Percentiles rank a stretch among this genome's conserved stretches.
phyloP scores from a whole-genome alignment of 2,113 vertebrate genomes.

The Ictalurus punctatus region DNA sequence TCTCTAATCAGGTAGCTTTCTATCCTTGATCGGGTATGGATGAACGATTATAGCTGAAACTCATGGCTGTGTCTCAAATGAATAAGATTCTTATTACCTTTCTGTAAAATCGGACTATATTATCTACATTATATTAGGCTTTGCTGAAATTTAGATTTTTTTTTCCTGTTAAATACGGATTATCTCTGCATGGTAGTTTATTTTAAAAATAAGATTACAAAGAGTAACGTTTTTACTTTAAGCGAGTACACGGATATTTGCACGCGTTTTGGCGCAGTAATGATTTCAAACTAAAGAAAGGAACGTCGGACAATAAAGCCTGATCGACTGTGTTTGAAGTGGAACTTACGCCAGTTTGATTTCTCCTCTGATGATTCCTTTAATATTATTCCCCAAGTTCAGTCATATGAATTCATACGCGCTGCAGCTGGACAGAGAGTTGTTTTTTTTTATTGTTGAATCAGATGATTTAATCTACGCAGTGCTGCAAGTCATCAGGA shows the following conservation, averaged over 20 bases:
- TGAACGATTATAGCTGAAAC: neutral
- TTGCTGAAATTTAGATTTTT: too few species aligned
- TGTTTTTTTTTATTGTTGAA: neutral
- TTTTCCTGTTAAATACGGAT: too few species aligned
- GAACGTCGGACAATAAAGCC: neutral
- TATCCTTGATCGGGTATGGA: neutral
- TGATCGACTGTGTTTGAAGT: neutral
- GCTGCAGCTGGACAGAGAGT: neutral
- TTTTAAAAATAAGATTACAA: neutral
- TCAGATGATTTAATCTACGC: neutral
- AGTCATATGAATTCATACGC: neutral
- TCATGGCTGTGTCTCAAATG: neutral
- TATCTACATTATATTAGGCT: too few species aligned
- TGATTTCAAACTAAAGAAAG: neutral
- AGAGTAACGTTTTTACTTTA: neutral
- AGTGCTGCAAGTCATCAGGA: neutral
- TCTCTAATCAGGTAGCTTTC: conserved; percentile 87
- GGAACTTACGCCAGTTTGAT: neutral
- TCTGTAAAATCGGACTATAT: too few species aligned
- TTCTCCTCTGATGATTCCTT: neutral
- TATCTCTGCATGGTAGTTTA: neutral
- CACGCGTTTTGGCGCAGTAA: too few species aligned
- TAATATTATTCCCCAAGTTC: neutral
- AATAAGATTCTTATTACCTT: neutral
- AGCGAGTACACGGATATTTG: neutral